Conservation (phyloP, 2,113 vertebrate species). For the Gallinago undulata region DNA sequence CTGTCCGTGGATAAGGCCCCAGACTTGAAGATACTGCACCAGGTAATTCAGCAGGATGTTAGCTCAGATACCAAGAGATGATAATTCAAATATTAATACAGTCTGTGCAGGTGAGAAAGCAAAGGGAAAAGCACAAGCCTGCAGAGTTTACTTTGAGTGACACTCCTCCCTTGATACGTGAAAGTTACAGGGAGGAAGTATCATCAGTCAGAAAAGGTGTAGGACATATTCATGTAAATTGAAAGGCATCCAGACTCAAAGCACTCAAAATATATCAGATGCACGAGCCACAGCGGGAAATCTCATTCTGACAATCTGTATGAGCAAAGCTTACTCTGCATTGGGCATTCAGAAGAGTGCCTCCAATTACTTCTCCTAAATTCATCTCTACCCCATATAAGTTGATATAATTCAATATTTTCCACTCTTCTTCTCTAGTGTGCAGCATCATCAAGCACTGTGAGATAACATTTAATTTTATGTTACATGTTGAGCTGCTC, state of each 20-base stretch:
- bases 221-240: background rate
- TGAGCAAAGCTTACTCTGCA: background rate
- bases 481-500: background rate
- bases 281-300: background rate
- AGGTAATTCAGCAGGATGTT: background rate
- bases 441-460: constrained; percentile 17
- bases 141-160: background rate
- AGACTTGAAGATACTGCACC: background rate
- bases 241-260: background rate
- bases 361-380: background rate
- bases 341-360: background rate
- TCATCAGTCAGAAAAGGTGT: background rate
- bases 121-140: background rate
- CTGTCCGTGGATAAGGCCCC: background rate
- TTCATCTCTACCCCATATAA: background rate
- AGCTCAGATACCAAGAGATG: background rate
- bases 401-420: constrained; percentile 20
- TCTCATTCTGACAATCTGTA: background rate
- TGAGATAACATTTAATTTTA: constrained; percentile 57
- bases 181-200: background rate
- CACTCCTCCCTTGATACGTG: background rate
- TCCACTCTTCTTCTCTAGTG: constrained; percentile 18
- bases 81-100: background rate
- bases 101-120: background rate
- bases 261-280: background rate